These are phyloP conservation scores for Xenopus petersii DNA, from an alignment of 2,797 vertebrate species.

Conservation along the genomic window DNA sequence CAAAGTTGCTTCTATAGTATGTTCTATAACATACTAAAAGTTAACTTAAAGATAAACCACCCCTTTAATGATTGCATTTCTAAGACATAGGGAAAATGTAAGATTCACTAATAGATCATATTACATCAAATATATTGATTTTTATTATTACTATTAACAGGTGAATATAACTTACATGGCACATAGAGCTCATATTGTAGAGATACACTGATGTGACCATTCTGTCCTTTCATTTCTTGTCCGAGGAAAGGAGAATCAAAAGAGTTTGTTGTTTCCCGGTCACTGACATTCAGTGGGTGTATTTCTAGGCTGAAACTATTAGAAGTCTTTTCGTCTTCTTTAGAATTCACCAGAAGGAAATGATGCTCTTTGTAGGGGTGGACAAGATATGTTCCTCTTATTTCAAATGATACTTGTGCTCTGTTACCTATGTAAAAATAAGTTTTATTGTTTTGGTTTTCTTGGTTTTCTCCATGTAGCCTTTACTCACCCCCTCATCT, in stretches of 20 bases:
- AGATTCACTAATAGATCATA: too few species aligned
- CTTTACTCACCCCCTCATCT: too few species aligned
- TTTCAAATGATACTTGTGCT: conserved; percentile 1
- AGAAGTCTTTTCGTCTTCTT: background rate
- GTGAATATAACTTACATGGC: conserved; percentile 24
- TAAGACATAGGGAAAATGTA: too few species aligned
- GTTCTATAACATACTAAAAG: too few species aligned
- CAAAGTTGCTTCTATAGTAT: too few species aligned
- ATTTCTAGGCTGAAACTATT: conserved; percentile 14
- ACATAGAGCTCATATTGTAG: conserved; percentile 7
- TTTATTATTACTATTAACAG: too few species aligned
- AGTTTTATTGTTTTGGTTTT: too few species aligned
- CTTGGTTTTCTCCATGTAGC: too few species aligned
- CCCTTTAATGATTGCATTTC: too few species aligned
- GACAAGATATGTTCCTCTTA: conserved; percentile 13
- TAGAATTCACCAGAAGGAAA: conserved; percentile 7
- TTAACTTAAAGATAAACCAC: too few species aligned
- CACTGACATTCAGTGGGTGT: conserved; percentile 11
- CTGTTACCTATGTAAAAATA: background rate
- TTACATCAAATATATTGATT: too few species aligned
- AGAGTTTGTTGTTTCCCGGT: background rate
- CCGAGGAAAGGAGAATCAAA: background rate
- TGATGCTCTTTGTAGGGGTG: conserved; percentile 2
- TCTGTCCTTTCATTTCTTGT: background rate
- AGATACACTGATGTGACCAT: conserved; percentile 28